Evolutionary conservation across 2,888 invertebrate species (phyloP).

Genomic region (Empis stercorea): DNA sequence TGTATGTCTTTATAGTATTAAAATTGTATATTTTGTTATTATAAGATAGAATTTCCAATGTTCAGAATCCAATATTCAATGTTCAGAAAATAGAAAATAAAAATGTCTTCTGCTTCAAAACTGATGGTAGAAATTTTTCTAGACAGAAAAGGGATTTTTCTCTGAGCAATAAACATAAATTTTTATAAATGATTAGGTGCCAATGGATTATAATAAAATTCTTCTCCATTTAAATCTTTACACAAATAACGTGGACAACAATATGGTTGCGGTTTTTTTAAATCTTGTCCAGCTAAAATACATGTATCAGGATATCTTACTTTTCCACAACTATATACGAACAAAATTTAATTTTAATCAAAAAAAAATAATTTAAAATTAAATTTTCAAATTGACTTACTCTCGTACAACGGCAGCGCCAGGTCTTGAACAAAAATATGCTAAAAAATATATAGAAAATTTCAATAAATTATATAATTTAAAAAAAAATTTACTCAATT

Average conservation of each 20-base stretch:
- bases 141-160: neutral
- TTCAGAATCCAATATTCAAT: too few species aligned
- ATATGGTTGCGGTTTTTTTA: neutral
- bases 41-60: too few species aligned
- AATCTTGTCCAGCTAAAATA: neutral
- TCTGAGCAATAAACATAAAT: neutral
- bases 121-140: too few species aligned
- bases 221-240: neutral
- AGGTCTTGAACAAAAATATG: neutral
- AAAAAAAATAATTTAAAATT: neutral
- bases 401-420: neutral
- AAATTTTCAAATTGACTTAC: neutral
- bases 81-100: too few species aligned
- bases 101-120: too few species aligned
- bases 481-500: too few species aligned
- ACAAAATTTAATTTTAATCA: neutral
- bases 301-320: neutral
- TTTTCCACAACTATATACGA: neutral
- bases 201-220: neutral
- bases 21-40: too few species aligned
- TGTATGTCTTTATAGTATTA: too few species aligned
- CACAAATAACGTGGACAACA: neutral
- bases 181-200: neutral
- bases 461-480: too few species aligned
- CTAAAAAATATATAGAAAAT: too few species aligned